Base-by-base conservation (phyloP, 2,113 vertebrate genomes). In the Pelodiscus sinensis region DNA sequence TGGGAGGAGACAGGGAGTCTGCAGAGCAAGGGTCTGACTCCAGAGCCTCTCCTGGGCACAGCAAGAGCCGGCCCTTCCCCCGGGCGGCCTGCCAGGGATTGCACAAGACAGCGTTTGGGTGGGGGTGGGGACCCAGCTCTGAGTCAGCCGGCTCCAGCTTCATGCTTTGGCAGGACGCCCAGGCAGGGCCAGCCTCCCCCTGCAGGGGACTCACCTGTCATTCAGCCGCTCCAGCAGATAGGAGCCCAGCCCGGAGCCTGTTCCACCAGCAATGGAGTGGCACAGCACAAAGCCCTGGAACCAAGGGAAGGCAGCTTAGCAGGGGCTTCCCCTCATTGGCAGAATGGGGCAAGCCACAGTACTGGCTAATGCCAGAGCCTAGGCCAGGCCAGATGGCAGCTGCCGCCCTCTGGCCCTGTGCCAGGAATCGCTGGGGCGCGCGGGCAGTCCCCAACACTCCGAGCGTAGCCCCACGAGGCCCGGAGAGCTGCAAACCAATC, bases 191-290 rank as follows among this genome's bases (percentile, higher is more conserved):
- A 54, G 92, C 29, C 79, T 19, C 35, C 29, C 75, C 3, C 0
- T 21, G 0, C 1, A 3, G 7, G 18, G 85, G 73, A 52, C 96
- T 93, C 89, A 99, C 99, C 99, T 99, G 98, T 99, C 99, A 75
- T 99, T 99, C 90, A 99, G 98, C n/a, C 98, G 98, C 95, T 99
- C 99, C 95, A 99, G 96, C 29, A 99, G 98, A 87, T 99, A 99
- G 0, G 99, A 99, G 78, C 99, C 99, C 92, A 99, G 97, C 51
- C 99, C 99, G 0, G 99, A 99, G 68, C 99, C 99, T 0, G 99
- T 99, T 18, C 99, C 99, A 50, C 99, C 99, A 10, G 99, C 99
- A 0, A 99, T 99, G 85, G 99, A 99, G 94, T 99, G 99, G 96
- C 99, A 99, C 81, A 99, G 98, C 86, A 99, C 99, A 84, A 99